Base-by-base conservation (phyloP, 2,888 invertebrate species). In the Myopa testacea region DNA sequence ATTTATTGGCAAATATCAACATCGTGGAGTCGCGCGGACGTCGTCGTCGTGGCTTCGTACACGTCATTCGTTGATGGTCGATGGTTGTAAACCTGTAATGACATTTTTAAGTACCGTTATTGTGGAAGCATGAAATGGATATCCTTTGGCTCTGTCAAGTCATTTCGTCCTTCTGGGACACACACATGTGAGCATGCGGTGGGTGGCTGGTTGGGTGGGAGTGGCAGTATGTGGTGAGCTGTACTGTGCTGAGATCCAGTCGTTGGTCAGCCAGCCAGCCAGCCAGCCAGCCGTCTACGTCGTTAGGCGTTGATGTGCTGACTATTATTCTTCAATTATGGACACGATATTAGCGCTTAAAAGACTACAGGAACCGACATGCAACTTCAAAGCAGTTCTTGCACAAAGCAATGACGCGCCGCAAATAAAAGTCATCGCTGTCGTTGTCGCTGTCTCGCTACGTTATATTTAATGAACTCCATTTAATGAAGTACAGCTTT, bases 51-150 rank as follows among this genome's bases (percentile, higher is more conserved):
- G 19, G 26, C 4, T 68, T 10, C 55, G 71, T 58, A 37, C 38
- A 52, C 50, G 63, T 52, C 19, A 50, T 50, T 16, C 7, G 8
- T 16, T n/a, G 12, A n/a, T 26, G 38, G 12, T 45, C 12, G 63
- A 40, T 26, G 40, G 37, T 75, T 68, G 75, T 75, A 75, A 75
- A 68, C 55, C 52, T 75, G 26, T 73, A 73, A 73, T 73, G 73
- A 63, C 73, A 73, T 73, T 73, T 75, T 75, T 68, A 75, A 75
- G 75, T 75, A 68, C 68, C 68, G 75, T 75, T 58, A 68, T 75
- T 68, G 75, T 19, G 55, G 45, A 55, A 75, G 60, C 75, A 68
- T 55, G 67, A 75, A 68, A 68, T 68, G 68, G 58, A 75, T 75
- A 75, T 68, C 75, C 75, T 68, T 75, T 67, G n/a, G 58, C 38